phyloP scores from a whole-genome alignment of 2,113 vertebrate species.

The Pseudopodoces humilis region DNA sequence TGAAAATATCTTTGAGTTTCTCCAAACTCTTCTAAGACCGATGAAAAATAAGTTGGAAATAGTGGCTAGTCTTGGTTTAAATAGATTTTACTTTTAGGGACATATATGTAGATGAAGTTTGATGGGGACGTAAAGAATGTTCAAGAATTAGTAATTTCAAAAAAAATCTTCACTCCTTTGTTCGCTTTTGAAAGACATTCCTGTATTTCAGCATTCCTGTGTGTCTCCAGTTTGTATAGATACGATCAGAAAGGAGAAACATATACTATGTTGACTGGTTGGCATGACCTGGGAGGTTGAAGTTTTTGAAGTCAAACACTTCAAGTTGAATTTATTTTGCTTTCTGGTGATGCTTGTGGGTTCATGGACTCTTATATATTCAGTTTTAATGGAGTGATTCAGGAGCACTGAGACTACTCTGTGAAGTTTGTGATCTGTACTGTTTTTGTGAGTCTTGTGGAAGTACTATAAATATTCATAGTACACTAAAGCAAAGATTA shows the following conservation, averaged over 20 bases:
- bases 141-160: background rate
- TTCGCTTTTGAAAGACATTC: background rate
- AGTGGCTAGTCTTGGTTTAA: background rate
- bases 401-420: background rate
- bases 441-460: background rate
- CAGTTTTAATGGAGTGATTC: conserved; percentile 37
- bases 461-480: conserved; percentile 30
- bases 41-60: background rate
- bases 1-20: background rate
- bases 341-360: background rate
- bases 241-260: background rate
- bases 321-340: conserved; percentile 4
- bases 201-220: background rate
- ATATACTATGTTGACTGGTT: background rate
- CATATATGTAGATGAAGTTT: background rate
- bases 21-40: background rate
- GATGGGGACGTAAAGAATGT: background rate
- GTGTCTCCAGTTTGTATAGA: background rate
- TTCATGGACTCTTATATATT: background rate
- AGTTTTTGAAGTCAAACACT: background rate
- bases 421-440: conserved; percentile 16
- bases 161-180: background rate
- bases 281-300: background rate
- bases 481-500: conserved; percentile 13
- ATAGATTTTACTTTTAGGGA: background rate